Conservation (phyloP, 2,888 invertebrate species). For the Vandiemenella viatica region DNA sequence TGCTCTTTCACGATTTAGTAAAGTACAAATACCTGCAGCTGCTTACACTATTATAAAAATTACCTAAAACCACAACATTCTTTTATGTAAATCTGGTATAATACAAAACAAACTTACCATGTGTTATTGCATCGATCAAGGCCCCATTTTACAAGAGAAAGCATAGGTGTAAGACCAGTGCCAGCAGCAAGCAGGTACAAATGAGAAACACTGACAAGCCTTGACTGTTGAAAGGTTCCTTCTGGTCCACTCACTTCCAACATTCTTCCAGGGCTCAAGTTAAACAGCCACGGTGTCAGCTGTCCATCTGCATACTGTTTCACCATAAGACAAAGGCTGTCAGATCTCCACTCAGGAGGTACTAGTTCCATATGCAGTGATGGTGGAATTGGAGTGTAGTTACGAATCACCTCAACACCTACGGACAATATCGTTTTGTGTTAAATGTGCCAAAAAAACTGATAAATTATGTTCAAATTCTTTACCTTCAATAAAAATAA, state of each 20-base stretch:
- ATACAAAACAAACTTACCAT: not conserved
- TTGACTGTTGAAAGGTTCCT: conserved; percentile 26
- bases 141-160: conserved; percentile 54
- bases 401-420: conserved; percentile 54
- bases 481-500: no score
- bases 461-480: no score
- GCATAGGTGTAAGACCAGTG: conserved; percentile 85
- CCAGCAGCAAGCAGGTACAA: conserved; percentile 56
- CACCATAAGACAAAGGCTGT: conserved; percentile 52
- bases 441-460: no score
- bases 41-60: no score
- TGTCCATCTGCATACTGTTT: conserved; percentile 66
- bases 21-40: no score
- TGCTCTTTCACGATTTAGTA: no score
- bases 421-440: no score
- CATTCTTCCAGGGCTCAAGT: conserved; percentile 28
- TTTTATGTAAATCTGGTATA: no score
- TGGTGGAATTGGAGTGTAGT: conserved; percentile 64
- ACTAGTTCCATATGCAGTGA: conserved; percentile 30
- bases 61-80: no score
- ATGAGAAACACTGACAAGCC: conserved; percentile 20
- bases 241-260: conserved; percentile 32
- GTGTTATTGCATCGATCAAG: conserved; percentile 25
- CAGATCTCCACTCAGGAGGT: conserved; percentile 27
- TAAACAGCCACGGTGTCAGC: conserved; percentile 44